phyloP scores from a whole-genome alignment of 2,113 vertebrate species.

The Platanista minor region DNA sequence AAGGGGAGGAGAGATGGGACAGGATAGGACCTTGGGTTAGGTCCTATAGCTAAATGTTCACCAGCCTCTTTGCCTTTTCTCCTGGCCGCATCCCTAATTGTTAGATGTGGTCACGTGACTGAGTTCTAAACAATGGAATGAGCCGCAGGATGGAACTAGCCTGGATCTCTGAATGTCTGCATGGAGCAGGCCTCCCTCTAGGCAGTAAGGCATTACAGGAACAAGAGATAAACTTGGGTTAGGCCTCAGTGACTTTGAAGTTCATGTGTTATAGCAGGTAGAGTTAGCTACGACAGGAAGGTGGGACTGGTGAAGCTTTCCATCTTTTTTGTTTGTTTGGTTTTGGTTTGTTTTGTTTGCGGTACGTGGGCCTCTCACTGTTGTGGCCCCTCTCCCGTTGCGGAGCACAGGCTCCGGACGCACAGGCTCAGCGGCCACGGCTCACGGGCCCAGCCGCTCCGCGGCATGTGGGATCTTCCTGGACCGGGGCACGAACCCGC shows the following conservation, averaged over 20 bases:
- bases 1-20: background rate
- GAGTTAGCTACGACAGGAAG: background rate
- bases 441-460: no score
- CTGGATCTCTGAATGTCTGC: background rate
- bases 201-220: background rate
- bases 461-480: no score
- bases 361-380: no score
- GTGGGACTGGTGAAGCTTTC: background rate
- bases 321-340: background rate
- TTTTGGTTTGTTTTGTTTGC: no score
- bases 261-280: background rate
- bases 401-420: no score
- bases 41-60: background rate
- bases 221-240: background rate
- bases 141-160: background rate
- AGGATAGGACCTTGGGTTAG: background rate
- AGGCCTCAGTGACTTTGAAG: background rate
- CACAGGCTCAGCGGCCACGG: no score
- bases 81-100: background rate
- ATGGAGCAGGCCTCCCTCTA: background rate
- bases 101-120: background rate
- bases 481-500: no score
- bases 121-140: background rate
- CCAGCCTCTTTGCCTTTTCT: background rate
- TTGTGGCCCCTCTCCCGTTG: no score